phyloP scores from a whole-genome alignment of 2,888 invertebrate genomes.

The Nephrocerus scutellatus region DNA sequence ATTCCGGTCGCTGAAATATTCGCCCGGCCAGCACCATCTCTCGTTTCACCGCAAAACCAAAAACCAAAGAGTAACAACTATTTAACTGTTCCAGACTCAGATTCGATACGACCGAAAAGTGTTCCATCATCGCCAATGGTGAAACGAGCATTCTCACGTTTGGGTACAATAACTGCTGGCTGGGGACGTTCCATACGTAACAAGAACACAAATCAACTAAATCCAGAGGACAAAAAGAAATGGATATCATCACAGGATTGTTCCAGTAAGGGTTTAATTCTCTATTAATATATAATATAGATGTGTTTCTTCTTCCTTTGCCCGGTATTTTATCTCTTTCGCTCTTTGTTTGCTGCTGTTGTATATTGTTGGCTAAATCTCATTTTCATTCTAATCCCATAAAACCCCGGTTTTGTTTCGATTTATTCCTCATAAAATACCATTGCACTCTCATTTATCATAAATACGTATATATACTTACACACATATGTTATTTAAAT shows the following conservation, averaged over 20 bases:
- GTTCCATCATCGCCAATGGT: constrained; percentile 93
- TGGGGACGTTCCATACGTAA: constrained; percentile 85
- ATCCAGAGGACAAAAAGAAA: constrained; percentile 83
- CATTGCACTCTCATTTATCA: no score
- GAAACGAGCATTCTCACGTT: constrained; percentile 81
- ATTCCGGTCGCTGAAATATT: constrained; percentile 85
- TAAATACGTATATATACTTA: neutral
- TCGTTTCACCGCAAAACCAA: constrained; percentile 78
- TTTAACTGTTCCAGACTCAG: constrained; percentile 84
- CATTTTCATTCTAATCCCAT: constrained; percentile 20
- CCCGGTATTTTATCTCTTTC: constrained; percentile 21
- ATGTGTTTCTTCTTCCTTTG: constrained; percentile 36
- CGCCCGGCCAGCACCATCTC: constrained; percentile 76
- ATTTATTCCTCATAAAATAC: no score
- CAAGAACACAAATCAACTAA: constrained; percentile 73
- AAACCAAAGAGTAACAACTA: constrained; percentile 89
- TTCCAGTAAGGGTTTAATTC: constrained; percentile 62
- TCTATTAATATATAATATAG: constrained; percentile 41
- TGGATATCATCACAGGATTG: constrained; percentile 90
- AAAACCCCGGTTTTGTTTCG: no score
- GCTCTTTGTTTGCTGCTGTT: constrained; percentile 18
- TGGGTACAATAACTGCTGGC: constrained; percentile 83
- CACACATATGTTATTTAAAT: neutral
- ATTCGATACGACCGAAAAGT: constrained; percentile 79
- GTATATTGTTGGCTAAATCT: constrained; percentile 13